Evolutionary conservation across 1,140 invertebrate genomes (phyloP).

Genomic region (Saccostrea glomerata): DNA sequence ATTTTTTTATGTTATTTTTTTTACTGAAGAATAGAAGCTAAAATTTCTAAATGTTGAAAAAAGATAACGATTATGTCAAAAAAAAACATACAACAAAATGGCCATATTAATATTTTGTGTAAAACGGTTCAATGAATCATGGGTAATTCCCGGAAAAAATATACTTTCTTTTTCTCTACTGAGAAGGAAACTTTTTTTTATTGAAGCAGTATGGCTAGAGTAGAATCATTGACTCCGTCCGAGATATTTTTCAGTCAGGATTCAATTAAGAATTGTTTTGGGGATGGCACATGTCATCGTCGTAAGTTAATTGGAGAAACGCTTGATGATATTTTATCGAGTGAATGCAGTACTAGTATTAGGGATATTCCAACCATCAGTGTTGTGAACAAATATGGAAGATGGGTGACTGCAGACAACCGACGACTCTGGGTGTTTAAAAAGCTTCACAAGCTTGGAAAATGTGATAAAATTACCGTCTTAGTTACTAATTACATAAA

Average conservation of each 20-base stretch:
- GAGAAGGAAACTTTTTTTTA: not conserved
- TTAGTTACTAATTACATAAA: not conserved
- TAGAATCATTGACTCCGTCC: not conserved
- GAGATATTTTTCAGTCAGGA: slow-evolving; percentile 27
- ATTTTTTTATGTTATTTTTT: too few relatives aligned
- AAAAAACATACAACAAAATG: not conserved
- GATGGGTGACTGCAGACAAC: not conserved
- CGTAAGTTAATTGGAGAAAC: not conserved
- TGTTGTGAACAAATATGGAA: not conserved
- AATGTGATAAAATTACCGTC: not conserved
- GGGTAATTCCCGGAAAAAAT: not conserved
- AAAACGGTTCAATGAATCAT: not conserved
- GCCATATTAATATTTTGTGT: not conserved
- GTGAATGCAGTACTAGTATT: not conserved
- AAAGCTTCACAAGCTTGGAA: not conserved
- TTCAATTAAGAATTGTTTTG: not conserved
- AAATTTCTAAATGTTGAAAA: too few relatives aligned
- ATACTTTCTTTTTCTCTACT: not conserved
- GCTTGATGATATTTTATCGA: slow-evolving; percentile 11
- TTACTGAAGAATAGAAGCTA: too few relatives aligned
- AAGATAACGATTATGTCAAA: too few relatives aligned
- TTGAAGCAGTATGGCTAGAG: not conserved
- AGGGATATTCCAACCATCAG: slow-evolving; percentile 17
- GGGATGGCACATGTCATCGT: not conserved
- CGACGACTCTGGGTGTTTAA: slow-evolving; percentile 15